These are phyloP conservation scores for Polydrusus cervinus DNA, from an alignment of 2,888 invertebrate species.

Conservation along the genomic window DNA sequence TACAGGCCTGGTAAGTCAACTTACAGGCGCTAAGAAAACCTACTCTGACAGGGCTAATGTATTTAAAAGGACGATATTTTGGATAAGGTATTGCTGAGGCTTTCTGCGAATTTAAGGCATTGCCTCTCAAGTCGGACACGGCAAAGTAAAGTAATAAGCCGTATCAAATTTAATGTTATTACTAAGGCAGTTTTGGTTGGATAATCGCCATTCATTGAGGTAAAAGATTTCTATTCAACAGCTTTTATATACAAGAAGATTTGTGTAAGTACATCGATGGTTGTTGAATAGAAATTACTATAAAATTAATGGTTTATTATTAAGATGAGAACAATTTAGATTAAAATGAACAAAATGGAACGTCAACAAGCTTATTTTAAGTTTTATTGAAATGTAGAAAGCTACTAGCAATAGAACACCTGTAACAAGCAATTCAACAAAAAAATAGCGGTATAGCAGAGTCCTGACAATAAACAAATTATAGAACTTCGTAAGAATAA, in stretches of 20 bases:
- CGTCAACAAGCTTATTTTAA: constrained; percentile 11
- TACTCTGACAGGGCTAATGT: background rate
- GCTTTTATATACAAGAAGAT: background rate
- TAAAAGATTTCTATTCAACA: background rate
- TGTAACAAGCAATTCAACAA: constrained; percentile 3
- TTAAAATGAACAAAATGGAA: background rate
- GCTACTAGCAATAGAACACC: background rate
- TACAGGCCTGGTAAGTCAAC: constrained; percentile 87
- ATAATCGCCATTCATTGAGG: background rate
- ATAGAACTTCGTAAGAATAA: background rate
- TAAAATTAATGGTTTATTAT: no score
- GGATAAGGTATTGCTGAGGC: background rate
- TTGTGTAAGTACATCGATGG: no score
- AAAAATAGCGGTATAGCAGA: constrained; percentile 29
- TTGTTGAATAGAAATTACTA: no score
- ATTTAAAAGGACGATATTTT: constrained; percentile 27
- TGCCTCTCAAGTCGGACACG: background rate
- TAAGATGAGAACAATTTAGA: no score
- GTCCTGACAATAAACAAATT: constrained; percentile 3
- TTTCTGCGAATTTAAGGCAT: background rate
- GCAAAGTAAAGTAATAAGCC: background rate
- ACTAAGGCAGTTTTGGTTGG: background rate
- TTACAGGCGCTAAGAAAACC: constrained; percentile 44
- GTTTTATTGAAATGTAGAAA: no score
- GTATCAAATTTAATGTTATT: background rate